Percentiles rank a stretch among this genome's conserved stretches.
Evolutionary conservation across 2,113 vertebrate species (phyloP).

Genomic region (Anhinga rufa): DNA sequence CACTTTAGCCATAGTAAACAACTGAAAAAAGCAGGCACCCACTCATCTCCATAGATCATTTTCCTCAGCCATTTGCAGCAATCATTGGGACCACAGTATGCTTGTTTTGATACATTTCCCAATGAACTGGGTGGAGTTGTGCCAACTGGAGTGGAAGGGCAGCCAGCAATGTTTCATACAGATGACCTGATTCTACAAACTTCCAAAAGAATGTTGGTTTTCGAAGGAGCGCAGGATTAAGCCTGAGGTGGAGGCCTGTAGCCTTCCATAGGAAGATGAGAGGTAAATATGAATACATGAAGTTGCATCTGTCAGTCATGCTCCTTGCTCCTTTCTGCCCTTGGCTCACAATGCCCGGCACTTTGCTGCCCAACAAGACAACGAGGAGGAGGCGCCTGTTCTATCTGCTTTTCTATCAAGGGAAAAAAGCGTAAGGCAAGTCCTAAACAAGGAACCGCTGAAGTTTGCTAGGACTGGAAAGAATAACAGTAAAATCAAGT

Average conservation of each 20-base stretch:
- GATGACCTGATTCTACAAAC: neutral
- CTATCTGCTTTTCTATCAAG: neutral
- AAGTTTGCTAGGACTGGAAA: neutral
- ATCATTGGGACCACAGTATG: accelerated
- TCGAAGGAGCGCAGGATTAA: neutral
- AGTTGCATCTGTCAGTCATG: neutral
- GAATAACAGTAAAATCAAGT: neutral
- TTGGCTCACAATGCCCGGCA: neutral
- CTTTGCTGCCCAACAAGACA: neutral
- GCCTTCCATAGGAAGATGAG: neutral
- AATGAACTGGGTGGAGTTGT: neutral
- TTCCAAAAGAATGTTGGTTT: neutral
- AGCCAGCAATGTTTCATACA: neutral
- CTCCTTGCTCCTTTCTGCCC: neutral
- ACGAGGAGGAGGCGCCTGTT: neutral
- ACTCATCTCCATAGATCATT: neutral
- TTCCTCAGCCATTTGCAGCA: neutral
- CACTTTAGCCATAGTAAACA: neutral
- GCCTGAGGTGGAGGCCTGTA: neutral
- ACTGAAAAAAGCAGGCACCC: neutral
- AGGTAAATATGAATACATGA: neutral
- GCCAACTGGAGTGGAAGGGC: neutral
- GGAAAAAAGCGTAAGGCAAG: neutral
- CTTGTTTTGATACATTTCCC: accelerated
- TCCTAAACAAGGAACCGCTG: neutral